phyloP scores from a whole-genome alignment of 2,113 vertebrate genomes.

The Illadopsis cleaveri region DNA sequence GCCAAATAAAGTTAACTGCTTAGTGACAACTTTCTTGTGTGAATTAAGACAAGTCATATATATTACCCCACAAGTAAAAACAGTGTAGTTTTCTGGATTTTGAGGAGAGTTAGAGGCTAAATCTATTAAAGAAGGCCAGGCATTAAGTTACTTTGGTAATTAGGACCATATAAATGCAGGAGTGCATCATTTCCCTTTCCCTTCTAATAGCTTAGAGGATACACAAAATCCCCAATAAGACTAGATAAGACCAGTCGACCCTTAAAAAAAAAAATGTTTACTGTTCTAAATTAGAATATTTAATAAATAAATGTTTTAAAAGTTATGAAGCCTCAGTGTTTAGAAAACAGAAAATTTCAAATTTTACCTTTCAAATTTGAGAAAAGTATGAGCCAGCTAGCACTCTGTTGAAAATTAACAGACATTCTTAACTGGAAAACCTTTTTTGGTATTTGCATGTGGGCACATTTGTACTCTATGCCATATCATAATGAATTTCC shows the following conservation, averaged over 20 bases:
- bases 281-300: not conserved
- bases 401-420: not conserved
- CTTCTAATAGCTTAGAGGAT: not conserved
- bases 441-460: not conserved
- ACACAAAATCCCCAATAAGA: not conserved
- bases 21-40: not conserved
- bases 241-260: not conserved
- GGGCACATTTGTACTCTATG: not conserved
- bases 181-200: not conserved
- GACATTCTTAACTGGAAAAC: not conserved
- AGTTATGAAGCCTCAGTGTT: not conserved
- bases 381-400: not conserved
- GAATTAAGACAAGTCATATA: not conserved
- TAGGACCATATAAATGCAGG: not conserved
- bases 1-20: not conserved
- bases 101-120: not conserved
- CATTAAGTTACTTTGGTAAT: not conserved
- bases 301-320: not conserved
- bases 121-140: not conserved
- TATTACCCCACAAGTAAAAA: not conserved
- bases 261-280: not conserved
- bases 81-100: not conserved
- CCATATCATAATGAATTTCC: not conserved
- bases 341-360: not conserved
- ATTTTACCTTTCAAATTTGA: not conserved